These are phyloP conservation scores for Pteropus rufus DNA, from an alignment of 2,797 vertebrate genomes.

Conservation along the genomic window DNA sequence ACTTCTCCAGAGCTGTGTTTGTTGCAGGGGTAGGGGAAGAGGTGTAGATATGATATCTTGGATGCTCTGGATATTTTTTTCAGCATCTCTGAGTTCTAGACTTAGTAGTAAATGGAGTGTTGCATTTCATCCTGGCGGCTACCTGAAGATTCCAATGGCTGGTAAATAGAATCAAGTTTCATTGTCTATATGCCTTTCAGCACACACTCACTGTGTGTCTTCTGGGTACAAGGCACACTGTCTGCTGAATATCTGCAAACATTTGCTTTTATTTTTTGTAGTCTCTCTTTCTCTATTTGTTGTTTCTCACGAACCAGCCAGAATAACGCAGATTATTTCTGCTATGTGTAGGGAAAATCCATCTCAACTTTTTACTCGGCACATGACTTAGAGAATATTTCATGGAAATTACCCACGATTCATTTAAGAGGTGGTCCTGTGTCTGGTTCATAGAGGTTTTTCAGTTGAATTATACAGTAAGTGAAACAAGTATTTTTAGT, in stretches of 20 bases:
- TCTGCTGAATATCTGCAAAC: not conserved
- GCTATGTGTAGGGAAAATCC: not conserved
- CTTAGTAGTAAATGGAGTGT: not conserved
- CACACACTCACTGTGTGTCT: not conserved
- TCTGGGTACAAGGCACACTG: not conserved
- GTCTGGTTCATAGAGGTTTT: not conserved
- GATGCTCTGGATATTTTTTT: not conserved
- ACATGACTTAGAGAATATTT: constrained; percentile 1
- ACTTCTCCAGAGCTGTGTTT: not conserved
- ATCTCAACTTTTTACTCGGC: constrained; percentile 6
- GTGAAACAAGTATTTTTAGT: not conserved
- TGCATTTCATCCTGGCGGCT: not conserved
- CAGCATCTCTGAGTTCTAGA: not conserved
- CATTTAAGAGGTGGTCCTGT: not conserved
- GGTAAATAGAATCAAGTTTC: not conserved
- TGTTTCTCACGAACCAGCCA: not conserved
- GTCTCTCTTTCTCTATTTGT: not conserved
- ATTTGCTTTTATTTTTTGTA: not conserved
- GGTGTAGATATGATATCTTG: not conserved
- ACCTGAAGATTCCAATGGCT: not conserved
- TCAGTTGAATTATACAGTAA: not conserved
- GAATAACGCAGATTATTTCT: not conserved
- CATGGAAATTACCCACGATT: not conserved
- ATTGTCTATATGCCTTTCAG: constrained; percentile 16
- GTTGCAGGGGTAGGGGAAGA: not conserved